Evolutionary conservation across 2,113 vertebrate species (phyloP), one percentile per base, ranked within the genome.

Genomic region (Zapus hudsonius): DNA sequence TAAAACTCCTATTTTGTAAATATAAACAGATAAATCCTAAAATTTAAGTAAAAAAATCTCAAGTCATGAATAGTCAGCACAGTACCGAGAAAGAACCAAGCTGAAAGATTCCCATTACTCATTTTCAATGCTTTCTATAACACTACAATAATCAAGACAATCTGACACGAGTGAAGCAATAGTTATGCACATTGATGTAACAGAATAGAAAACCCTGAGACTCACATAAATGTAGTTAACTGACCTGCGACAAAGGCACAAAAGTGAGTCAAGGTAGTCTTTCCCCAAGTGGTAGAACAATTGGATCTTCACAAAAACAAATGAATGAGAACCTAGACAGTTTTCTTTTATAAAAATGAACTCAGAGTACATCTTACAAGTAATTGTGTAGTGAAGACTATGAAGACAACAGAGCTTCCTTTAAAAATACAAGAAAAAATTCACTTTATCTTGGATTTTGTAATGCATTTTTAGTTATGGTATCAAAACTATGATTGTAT

Each of bases 391-490:
- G 52, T 81, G 59, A 61, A 61, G 17, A 61, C 5, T 9, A 10
- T 74, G 44, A 63, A 74, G 22, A 23, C 20, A 59, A 59, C 61
- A 64, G 42, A 38, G 42, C 20, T 64, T 59, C 20, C 72, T 57
- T 20, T 36, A 79, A 78, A 64, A 74, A 63, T 9, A 4, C 25
- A 67, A 3, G 38, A 87, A 36, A 67, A 70, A 74, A n/a, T 66
- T 47, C 67, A 38, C 8, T 7, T 29, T 44, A 42, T 38, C 17
- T 40, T 78, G 38, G 44, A 7, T 70, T 84, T 90, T 19, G 23
- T 76, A 67, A 75, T 92, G 47, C 76, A 15, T 20, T 90, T 93
- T 95, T 80, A 67, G 59, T 42, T 57, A 29, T 23, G 88, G 66
- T 3, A 83, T 25, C 15, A 61, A 85, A 94, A 67, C 38, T 8